Evolutionary conservation across 2,797 vertebrate species (phyloP).

Genomic region (Loris lydekkerianus): DNA sequence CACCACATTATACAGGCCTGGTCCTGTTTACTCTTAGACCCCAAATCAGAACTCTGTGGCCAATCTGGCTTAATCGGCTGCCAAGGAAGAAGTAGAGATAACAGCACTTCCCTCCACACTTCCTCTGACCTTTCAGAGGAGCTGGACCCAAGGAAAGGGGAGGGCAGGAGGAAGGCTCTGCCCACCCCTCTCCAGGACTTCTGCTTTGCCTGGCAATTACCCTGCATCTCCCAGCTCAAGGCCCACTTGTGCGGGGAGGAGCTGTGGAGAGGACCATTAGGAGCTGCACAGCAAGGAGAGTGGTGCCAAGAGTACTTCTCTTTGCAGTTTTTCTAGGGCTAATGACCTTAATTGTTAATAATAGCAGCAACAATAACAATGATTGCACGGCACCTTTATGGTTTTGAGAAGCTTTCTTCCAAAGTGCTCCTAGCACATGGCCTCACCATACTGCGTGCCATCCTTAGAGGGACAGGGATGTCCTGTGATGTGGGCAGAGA

Average conservation of each 20-base stretch:
- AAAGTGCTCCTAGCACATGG: neutral
- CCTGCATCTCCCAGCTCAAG: neutral
- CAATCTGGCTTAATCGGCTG: neutral
- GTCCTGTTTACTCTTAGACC: neutral
- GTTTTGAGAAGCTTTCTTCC: slow-evolving; percentile 23
- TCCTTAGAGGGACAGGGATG: neutral
- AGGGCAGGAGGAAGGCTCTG: slow-evolving; percentile 10
- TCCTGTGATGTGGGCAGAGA: neutral
- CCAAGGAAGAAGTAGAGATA: neutral
- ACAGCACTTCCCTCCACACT: neutral
- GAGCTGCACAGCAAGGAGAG: neutral
- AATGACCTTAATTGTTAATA: slow-evolving; percentile 7
- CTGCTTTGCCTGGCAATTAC: neutral
- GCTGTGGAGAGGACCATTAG: neutral
- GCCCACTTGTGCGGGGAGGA: neutral
- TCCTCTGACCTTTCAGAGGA: slow-evolving; percentile 30
- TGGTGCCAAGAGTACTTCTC: neutral
- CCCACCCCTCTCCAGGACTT: neutral
- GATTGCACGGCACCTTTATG: neutral
- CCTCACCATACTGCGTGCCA: neutral
- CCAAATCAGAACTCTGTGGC: neutral
- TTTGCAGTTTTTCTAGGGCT: neutral
- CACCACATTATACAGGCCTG: neutral
- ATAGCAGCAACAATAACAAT: neutral
- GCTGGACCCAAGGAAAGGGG: neutral